phyloP scores from a whole-genome alignment of 2,797 vertebrate genomes.

The Hybognathus amarus region DNA sequence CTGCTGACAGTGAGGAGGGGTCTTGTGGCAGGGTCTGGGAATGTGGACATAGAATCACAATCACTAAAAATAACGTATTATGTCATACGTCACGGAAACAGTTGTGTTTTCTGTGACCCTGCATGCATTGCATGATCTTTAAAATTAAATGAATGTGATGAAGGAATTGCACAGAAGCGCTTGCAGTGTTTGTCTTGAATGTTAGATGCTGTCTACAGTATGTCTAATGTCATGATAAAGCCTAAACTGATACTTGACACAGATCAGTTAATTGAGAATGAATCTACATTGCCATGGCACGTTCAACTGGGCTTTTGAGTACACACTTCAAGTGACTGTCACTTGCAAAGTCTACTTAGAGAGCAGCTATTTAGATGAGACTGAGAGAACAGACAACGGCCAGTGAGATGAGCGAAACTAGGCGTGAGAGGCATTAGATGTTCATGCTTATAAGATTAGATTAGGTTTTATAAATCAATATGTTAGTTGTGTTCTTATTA shows the following conservation, averaged over 20 bases:
- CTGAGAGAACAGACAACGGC: constrained; percentile 1
- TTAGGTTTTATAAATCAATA: neutral
- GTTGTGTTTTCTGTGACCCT: neutral
- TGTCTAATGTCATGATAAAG: neutral
- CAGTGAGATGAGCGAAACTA: constrained; percentile 26
- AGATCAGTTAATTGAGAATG: neutral
- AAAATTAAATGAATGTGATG: neutral
- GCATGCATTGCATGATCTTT: constrained; percentile 1
- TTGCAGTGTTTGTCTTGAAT: constrained; percentile 7
- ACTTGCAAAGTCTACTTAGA: constrained; percentile 1
- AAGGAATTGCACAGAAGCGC: neutral
- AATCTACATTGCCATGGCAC: neutral
- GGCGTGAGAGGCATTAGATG: constrained; percentile 1
- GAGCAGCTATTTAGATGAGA: constrained; percentile 3
- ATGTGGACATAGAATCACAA: constrained; percentile 64
- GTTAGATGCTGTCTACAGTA: neutral
- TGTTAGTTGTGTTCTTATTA: constrained; percentile 13
- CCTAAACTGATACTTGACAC: neutral
- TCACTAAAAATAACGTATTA: constrained; percentile 29
- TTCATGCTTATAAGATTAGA: neutral
- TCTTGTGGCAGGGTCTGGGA: constrained; percentile 77
- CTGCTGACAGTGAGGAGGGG: constrained; percentile 74
- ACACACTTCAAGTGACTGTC: neutral
- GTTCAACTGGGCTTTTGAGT: neutral
- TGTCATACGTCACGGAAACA: constrained; percentile 19